phyloP scores from a whole-genome alignment of 1,140 invertebrate genomes.

The Leguminivora glycinivorella region DNA sequence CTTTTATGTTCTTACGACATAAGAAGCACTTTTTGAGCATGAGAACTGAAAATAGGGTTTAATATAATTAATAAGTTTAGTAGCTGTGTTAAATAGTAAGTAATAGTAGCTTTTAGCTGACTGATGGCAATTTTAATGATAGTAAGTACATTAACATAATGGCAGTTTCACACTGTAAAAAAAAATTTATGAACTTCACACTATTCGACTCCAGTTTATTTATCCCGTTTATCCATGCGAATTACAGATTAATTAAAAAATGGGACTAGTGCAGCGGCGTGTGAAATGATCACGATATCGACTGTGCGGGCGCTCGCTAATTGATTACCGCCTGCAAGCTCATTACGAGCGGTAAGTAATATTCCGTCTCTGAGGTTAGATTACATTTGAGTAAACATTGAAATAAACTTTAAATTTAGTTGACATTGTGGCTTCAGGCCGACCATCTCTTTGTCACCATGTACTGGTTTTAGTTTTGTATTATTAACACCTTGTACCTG shows the following conservation, averaged over 20 bases:
- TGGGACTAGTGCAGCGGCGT: constrained; percentile 44
- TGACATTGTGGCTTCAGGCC: too few relatives aligned
- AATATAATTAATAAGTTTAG: too few relatives aligned
- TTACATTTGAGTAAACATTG: not conserved
- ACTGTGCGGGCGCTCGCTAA: constrained; percentile 23
- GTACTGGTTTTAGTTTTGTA: too few relatives aligned
- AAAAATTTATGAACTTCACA: not conserved
- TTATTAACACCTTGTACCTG: too few relatives aligned
- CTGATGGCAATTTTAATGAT: too few relatives aligned
- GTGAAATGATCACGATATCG: constrained; percentile 45
- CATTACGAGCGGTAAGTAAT: constrained; percentile 5
- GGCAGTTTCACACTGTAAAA: not conserved
- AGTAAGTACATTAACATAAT: not conserved
- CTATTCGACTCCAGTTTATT: not conserved
- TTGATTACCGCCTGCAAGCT: constrained; percentile 18
- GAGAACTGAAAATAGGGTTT: too few relatives aligned
- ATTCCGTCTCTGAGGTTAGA: constrained; percentile 4
- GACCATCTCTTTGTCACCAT: too few relatives aligned
- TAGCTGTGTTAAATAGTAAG: too few relatives aligned
- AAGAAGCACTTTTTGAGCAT: too few relatives aligned
- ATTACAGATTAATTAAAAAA: constrained; percentile 44
- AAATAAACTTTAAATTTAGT: too few relatives aligned
- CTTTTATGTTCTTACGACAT: too few relatives aligned
- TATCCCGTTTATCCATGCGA: constrained; percentile 13
- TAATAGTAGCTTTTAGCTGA: too few relatives aligned